A percentile compares a stretch with the other conserved stretches of the same genome.
phyloP scores from a whole-genome alignment of 1,140 invertebrate species.

The Zaprionus tsacasi region DNA sequence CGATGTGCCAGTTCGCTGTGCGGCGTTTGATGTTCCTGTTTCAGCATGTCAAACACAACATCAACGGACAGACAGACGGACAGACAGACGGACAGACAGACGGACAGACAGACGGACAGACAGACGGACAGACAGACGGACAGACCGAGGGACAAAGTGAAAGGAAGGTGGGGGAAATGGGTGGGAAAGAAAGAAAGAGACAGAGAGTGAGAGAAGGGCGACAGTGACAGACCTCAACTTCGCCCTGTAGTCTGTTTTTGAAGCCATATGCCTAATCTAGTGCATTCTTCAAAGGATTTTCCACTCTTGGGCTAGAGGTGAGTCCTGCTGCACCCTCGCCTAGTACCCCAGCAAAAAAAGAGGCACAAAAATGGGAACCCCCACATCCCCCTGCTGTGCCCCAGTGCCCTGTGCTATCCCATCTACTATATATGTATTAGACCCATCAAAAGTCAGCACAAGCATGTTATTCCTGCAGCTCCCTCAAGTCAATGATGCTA shows the following conservation, averaged over 20 bases:
- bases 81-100: background rate
- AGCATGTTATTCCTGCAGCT: background rate
- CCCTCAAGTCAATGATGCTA: slow-evolving; percentile 9
- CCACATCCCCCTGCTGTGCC: background rate
- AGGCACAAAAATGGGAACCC: background rate
- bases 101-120: background rate
- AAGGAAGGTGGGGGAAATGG: background rate
- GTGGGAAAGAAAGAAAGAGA: background rate
- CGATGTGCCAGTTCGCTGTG: slow-evolving; percentile 13
- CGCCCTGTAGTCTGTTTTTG: slow-evolving; percentile 24
- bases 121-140: background rate
- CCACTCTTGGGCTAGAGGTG: background rate
- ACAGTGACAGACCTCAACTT: slow-evolving; percentile 5
- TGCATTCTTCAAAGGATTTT: slow-evolving; percentile 19
- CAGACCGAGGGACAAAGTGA: background rate
- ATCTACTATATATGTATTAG: background rate
- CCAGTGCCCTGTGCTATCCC: background rate
- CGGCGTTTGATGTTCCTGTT: slow-evolving; percentile 35
- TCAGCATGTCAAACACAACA: slow-evolving; percentile 24
- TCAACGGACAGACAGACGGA: background rate
- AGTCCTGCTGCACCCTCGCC: background rate
- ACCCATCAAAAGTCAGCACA: background rate
- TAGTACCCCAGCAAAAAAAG: background rate
- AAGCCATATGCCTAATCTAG: slow-evolving; percentile 28
- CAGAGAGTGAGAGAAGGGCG: background rate